Evolutionary conservation across 64 coral and sea anemone species (phyloP), one percentile per base, ranked within the genome.

Genomic region (Stichodactyla mertensii): DNA sequence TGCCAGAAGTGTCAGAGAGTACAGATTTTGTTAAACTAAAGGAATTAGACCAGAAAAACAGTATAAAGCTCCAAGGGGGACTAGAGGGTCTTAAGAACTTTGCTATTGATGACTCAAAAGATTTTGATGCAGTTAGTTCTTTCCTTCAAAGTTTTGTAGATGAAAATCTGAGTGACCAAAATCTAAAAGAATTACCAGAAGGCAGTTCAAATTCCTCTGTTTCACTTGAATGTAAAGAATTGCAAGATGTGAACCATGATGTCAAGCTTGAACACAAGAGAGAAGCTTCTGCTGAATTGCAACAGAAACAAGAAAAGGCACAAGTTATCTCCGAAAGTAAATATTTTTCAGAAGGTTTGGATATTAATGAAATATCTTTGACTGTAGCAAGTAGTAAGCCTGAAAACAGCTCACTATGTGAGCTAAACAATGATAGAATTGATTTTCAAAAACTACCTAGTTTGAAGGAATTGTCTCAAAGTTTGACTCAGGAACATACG

Each of bases 1-100:
- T 13, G 24, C 9, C 7, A 27, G 12, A 10, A 71, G 24, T 18
- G 8, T 23, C 8, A 11, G 57, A 85, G 0, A 26, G 61, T 85
- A 85, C 7, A 16, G 83, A 85, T 61, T 85, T 85, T 81, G 78
- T 54, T 10, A 81, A 81, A 85, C n/a, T 57, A 20, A 60, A 62
- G 23, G 12, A 82, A n/a, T 1, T 52, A 51, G 23, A 81, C 16
- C 16, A 82, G 5, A 51, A 53, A 55, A 82, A 53, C 45, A 82
- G 1, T 52, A 13, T 10, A 12, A 16, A 16, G 2, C 1, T 57
- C 12, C 52, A 57, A 55, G 80, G 27, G 52, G 52, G 13, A 78
- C 22, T 12, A 18, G 52, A 80, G 6, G 28, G 54, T 51, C 14
- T 82, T 4, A 55, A 54, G 16, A 57, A 53, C 23, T 23, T 74